Conservation (phyloP, 2,797 vertebrate genomes). For the Melanotaenia nigrans region DNA sequence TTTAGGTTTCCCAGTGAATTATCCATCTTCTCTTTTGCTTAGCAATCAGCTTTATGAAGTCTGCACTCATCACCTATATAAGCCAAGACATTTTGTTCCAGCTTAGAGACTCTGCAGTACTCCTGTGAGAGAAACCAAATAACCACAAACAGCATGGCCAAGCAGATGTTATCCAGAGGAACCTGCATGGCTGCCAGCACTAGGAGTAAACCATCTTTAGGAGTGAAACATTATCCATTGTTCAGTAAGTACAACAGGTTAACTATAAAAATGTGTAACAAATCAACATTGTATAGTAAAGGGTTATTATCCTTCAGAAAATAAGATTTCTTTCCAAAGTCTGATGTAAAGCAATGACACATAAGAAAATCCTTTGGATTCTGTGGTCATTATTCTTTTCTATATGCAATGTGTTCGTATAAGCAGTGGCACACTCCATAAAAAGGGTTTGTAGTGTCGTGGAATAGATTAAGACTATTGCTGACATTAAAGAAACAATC, state of each 20-base stretch:
- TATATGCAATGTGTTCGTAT: neutral
- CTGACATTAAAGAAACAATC: conserved; percentile 7
- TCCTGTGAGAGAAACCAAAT: conserved; percentile 32
- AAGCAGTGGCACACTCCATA: neutral
- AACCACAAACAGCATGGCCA: conserved; percentile 44
- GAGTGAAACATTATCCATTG: conserved; percentile 18
- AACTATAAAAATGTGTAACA: neutral
- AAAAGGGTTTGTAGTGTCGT: neutral
- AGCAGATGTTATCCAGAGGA: conserved; percentile 62
- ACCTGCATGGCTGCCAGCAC: conserved; percentile 16
- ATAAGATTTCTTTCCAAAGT: neutral
- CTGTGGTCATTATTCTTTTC: neutral
- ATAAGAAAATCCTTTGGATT: neutral
- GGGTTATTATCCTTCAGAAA: neutral
- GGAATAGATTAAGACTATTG: neutral
- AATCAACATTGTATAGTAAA: neutral
- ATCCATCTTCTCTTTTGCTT: conserved; percentile 22
- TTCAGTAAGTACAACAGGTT: neutral
- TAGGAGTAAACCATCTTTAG: conserved; percentile 23
- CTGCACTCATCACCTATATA: conserved; percentile 37
- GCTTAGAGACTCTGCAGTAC: conserved; percentile 28
- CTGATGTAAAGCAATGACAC: no score
- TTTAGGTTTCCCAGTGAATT: conserved; percentile 23
- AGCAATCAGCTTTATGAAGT: conserved; percentile 35
- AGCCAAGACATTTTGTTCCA: conserved; percentile 54